Base-by-base conservation (phyloP, 2,797 vertebrate genomes). In the Falco biarmicus region DNA sequence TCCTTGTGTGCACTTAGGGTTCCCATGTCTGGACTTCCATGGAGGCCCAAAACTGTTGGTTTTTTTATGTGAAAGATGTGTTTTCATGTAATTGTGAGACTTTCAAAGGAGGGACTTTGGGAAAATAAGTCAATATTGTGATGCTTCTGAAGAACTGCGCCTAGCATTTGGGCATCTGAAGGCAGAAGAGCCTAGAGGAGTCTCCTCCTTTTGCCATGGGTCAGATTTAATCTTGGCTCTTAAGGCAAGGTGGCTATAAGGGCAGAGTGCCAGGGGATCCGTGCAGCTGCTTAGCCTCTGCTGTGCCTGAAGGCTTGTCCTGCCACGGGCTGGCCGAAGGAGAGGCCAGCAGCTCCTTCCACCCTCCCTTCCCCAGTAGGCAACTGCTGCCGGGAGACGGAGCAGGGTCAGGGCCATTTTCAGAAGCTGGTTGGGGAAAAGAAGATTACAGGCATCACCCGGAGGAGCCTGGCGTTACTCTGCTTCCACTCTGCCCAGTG, bases 211-310 rank as follows among this genome's bases (percentile, higher is more conserved):
- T 90, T 71, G 22, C 60, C n/a, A 6, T 1, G 45, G 64, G 11
- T 74, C 26, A 51, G 41, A 24, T 47, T 89, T 83, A 53, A 14
- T 53, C 32, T 53, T 34, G 21, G 60, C 10, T 82, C 26, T 69
- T 43, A 20, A 20, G 0, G 5, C 1, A 8, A 69, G 41, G 25
- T 6, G 13, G 22, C 53, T 76, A 24, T 59, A 16, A 65, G 6
- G 20, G 15, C 78, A 76, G n/a, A 60, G 37, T 2, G 28, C 1
- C 0, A 2, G 31, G 16, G 32, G 14, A 8, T 50, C 61, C 1
- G 6, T 24, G 24, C 22, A 60, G 29, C 32, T 7, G 4, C 45
- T 54, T 11, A 20, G n/a, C 45, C 13, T 57, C 61, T 68, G 41
- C 70, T 22, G 1, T 68, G 57, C 53, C 84, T 34, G 25, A 37